These are phyloP conservation scores for Nymphalis io DNA, from an alignment of 1,140 invertebrate genomes.

Conservation along the genomic window DNA sequence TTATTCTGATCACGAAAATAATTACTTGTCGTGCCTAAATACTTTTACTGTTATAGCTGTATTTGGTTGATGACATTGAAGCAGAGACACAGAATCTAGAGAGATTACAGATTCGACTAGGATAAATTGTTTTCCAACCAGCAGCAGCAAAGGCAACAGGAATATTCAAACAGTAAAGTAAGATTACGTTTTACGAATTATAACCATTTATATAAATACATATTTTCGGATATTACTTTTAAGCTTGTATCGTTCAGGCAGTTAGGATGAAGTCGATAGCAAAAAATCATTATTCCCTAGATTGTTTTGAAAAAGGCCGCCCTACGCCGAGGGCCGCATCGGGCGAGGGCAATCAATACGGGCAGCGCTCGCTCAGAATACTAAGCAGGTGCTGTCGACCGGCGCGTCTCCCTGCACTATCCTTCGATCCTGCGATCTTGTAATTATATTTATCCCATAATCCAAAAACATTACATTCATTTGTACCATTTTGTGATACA, in stretches of 20 bases:
- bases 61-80: too few relatives aligned
- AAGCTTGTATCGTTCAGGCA: conserved; percentile 1
- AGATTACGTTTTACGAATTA: too few relatives aligned
- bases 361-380: conserved; percentile 62
- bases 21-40: too few relatives aligned
- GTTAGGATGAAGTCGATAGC: conserved; percentile 23
- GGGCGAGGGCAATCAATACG: conserved; percentile 70
- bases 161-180: too few relatives aligned
- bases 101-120: too few relatives aligned
- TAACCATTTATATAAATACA: neutral
- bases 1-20: too few relatives aligned
- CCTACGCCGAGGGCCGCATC: conserved; percentile 43
- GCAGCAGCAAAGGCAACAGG: too few relatives aligned
- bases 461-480: conserved; percentile 4
- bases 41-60: too few relatives aligned
- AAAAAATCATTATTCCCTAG: conserved; percentile 63
- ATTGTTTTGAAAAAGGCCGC: conserved; percentile 74
- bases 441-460: conserved; percentile 41
- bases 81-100: too few relatives aligned
- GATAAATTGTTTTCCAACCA: too few relatives aligned
- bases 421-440: conserved; percentile 33
- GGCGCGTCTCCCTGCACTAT: conserved; percentile 43
- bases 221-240: neutral
- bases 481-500: neutral
- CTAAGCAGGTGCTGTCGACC: conserved; percentile 61